phyloP scores from a whole-genome alignment of 2,797 vertebrate genomes.

The Gymnoscopelus microlampas region DNA sequence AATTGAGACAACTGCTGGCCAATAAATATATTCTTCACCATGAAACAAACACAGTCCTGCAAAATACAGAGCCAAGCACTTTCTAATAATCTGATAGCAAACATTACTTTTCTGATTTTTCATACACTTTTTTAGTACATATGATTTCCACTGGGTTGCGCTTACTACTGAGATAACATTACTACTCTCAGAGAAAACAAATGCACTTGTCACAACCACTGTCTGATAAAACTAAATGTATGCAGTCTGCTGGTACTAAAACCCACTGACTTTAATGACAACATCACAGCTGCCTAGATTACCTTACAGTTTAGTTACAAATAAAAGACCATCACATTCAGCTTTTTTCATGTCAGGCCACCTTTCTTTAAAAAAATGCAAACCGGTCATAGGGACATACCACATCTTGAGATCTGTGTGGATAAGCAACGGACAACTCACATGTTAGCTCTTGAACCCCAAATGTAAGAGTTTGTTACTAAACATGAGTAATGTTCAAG shows the following conservation, averaged over 20 bases:
- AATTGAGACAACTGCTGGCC: slow-evolving; percentile 81
- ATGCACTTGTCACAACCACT: slow-evolving; percentile 82
- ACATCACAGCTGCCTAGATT: slow-evolving; percentile 81
- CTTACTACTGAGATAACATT: slow-evolving; percentile 78
- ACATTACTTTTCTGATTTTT: slow-evolving; percentile 78
- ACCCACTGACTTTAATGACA: slow-evolving; percentile 76
- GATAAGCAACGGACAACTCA: slow-evolving; percentile 52
- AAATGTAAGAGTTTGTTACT: slow-evolving; percentile 46
- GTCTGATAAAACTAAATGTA: slow-evolving; percentile 78
- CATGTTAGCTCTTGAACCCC: slow-evolving; percentile 63
- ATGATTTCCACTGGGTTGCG: slow-evolving; percentile 77
- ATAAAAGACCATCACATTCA: slow-evolving; percentile 79
- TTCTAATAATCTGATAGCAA: slow-evolving; percentile 80
- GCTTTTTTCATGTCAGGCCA: slow-evolving; percentile 62
- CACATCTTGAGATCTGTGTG: slow-evolving; percentile 33
- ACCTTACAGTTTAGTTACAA: slow-evolving; percentile 77
- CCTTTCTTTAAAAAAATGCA: slow-evolving; percentile 59
- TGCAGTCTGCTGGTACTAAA: slow-evolving; percentile 78
- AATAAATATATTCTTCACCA: slow-evolving; percentile 83
- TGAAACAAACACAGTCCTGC: slow-evolving; percentile 81
- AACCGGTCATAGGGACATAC: slow-evolving; percentile 53
- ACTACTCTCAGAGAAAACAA: slow-evolving; percentile 78
- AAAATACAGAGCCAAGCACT: slow-evolving; percentile 82
- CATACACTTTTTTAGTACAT: slow-evolving; percentile 78
- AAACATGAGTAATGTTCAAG: slow-evolving; percentile 18